Evolutionary conservation across 1,140 invertebrate species (phyloP).

Genomic region (Zaprionus vittiger): DNA sequence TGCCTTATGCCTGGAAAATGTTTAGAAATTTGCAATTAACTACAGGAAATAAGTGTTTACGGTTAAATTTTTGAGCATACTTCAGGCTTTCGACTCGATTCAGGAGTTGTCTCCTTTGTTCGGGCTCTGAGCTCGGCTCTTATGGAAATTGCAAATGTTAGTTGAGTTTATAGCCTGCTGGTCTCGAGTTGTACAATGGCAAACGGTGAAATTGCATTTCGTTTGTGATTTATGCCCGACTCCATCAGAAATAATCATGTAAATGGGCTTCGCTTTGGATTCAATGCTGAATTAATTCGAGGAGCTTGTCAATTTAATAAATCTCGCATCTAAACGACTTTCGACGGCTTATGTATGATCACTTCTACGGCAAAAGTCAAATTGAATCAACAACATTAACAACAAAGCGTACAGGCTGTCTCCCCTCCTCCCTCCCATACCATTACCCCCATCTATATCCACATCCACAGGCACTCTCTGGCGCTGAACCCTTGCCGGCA

Average conservation of each 20-base stretch:
- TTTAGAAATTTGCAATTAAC: slow-evolving; percentile 81
- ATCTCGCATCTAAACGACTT: slow-evolving; percentile 62
- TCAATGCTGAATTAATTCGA: slow-evolving; percentile 74
- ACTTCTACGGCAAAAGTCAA: slow-evolving; percentile 65
- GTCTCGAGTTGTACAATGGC: not conserved
- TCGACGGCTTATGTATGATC: slow-evolving; percentile 55
- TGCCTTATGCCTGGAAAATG: slow-evolving; percentile 29
- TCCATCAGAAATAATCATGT: slow-evolving; percentile 34
- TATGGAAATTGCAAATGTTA: slow-evolving; percentile 24
- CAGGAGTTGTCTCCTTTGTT: slow-evolving; percentile 7
- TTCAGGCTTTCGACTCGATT: not conserved
- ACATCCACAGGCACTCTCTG: not conserved
- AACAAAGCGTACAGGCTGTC: slow-evolving; percentile 57
- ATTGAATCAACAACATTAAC: slow-evolving; percentile 80
- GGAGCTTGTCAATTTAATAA: slow-evolving; percentile 72
- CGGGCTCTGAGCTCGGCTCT: not conserved
- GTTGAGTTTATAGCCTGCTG: slow-evolving; percentile 22
- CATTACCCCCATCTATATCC: not conserved
- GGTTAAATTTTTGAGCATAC: slow-evolving; percentile 41
- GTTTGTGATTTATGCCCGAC: slow-evolving; percentile 18
- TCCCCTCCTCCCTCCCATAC: not conserved
- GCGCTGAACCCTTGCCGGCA: slow-evolving; percentile 57
- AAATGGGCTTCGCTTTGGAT: slow-evolving; percentile 37
- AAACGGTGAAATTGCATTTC: slow-evolving; percentile 1
- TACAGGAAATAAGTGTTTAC: slow-evolving; percentile 77